A percentile compares a stretch with the other conserved stretches of the same genome.
Evolutionary conservation across 2,888 invertebrate genomes (phyloP).

Genomic region (Elaeidobius kamerunicus): DNA sequence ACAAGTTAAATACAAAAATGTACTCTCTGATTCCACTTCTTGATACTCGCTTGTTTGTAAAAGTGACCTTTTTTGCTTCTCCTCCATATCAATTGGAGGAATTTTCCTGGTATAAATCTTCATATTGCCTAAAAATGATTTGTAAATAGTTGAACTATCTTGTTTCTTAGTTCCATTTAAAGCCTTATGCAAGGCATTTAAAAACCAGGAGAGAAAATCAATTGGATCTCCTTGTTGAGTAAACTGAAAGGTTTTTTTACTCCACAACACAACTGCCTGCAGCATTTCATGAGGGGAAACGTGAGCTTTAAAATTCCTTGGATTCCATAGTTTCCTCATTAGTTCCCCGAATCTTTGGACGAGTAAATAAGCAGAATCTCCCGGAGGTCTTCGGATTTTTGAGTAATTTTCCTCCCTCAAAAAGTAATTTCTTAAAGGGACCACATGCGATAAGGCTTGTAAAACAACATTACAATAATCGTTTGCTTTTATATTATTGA

Average conservation of each 20-base stretch:
- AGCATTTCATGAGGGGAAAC: conserved; percentile 99
- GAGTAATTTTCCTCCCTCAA: conserved; percentile 91
- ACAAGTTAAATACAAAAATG: conserved; percentile 94
- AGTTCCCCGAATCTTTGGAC: conserved; percentile 94
- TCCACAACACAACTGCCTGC: conserved; percentile 96
- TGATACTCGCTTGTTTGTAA: conserved; percentile 81
- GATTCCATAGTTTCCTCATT: conserved; percentile 97
- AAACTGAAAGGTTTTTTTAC: conserved; percentile 95
- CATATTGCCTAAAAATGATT: conserved; percentile 91
- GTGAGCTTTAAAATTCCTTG: conserved; percentile 97
- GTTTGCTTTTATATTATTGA: conserved; percentile 99
- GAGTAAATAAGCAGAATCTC: conserved; percentile 88
- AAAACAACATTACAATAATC: conserved; percentile 99
- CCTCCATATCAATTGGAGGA: conserved; percentile 88
- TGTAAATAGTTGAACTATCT: conserved; percentile 89
- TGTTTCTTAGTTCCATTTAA: conserved; percentile 88
- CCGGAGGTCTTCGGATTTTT: conserved; percentile 86
- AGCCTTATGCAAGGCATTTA: conserved; percentile 93
- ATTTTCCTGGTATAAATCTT: conserved; percentile 88
- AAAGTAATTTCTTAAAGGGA: conserved; percentile 92
- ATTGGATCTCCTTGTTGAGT: conserved; percentile 98
- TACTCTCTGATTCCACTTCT: conserved; percentile 83
- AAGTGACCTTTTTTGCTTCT: conserved; percentile 78
- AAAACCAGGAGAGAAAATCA: conserved; percentile 96
- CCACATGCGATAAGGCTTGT: conserved; percentile 93